Evolutionary conservation across 2,888 invertebrate genomes (phyloP), one percentile per base, ranked within the genome.

Genomic region (Cheiracanthium punctorium): DNA sequence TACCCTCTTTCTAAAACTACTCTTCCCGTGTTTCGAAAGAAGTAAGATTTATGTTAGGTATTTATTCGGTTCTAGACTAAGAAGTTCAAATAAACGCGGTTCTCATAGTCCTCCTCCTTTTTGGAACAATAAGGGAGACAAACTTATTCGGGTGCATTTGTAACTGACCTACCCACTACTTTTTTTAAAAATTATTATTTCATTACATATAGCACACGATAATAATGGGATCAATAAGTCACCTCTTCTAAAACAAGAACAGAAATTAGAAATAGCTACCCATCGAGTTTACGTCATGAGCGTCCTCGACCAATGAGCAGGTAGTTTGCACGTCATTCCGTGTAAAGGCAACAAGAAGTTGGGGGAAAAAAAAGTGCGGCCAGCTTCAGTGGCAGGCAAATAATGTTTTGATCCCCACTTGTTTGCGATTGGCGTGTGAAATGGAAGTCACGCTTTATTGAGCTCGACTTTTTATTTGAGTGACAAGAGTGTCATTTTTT

Each of bases 221-320:
- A n/a, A n/a, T n/a, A n/a, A n/a, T n/a, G 30, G 5, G 69, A 74
- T 81, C 74, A 81, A 74, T 81, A 74, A 67, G 7, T 20, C 7
- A 8, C 33, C 67, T 2, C 17, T 52, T 32, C 29, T 67, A 73
- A 67, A 81, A 74, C 67, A 37, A 43, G 67, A 74, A 43, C 29
- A 30, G 64, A 67, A 52, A 74, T 73, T 67, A 67, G 80, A 81
- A 81, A 81, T 74, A 67, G 29, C 48, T 73, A 67, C 65, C 48
- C 43, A 64, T 48, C 52, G 43, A 52, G 28, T 29, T 67, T 81
- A 81, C 80, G 80, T 81, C 80, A 81, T 14, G 28, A 52, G 33
- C 48, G 5, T 48, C 43, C 14, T 52, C 52, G 67, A 28, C 80
- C 80, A 81, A 81, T 81, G 29, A 37, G n/a, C 65, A 43, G n/a